Base-by-base conservation (phyloP, 2,888 invertebrate genomes). In the Autographa pulchrina region DNA sequence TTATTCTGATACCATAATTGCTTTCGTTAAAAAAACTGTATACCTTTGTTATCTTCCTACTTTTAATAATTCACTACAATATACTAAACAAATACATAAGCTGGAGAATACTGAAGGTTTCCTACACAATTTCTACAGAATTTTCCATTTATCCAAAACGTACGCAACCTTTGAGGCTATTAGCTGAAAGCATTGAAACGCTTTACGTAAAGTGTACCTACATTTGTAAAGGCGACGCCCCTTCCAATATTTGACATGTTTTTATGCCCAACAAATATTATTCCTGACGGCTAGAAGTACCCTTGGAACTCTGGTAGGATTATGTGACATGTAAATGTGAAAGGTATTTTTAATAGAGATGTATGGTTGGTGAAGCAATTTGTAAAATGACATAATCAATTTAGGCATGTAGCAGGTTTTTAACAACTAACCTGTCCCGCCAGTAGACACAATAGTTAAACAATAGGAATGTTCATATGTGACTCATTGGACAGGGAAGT, bases 231-330 rank as follows among this genome's bases (percentile, higher is more conserved):
- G 38, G 38, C 38, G 38, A 8, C 38, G 18, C 58, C 32, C 31
- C 25, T 56, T n/a, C 20, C 20, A 18, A 56, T 52, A 25, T 66
- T 54, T 48, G 68, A 65, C 62, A 70, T 16, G 25, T 56, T 80
- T n/a, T 59, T 62, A 31, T 4, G 20, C 41, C 56, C 35, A 63
- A 52, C 63, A 67, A 70, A 68, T 77, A 81, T 68, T 70, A 77
- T 81, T 78, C 58, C 54, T 56, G 58, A 54, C 9, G 52, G 35
- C 48, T 3, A 59, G 65, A 68, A 25, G 52, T 16, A 66, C 67
- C 31, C 56, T 69, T 59, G 43, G 60, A 68, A 43, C 25, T 54
- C 16, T 54, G 54, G 65, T 58, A n/a, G 14, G 32, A 60, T 67
- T 54, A 54, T 31, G 25, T 35, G 35, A 0, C 2, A 32, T 35